Evolutionary conservation across 2,888 invertebrate genomes (phyloP).

Genomic region (Fragum fragum): DNA sequence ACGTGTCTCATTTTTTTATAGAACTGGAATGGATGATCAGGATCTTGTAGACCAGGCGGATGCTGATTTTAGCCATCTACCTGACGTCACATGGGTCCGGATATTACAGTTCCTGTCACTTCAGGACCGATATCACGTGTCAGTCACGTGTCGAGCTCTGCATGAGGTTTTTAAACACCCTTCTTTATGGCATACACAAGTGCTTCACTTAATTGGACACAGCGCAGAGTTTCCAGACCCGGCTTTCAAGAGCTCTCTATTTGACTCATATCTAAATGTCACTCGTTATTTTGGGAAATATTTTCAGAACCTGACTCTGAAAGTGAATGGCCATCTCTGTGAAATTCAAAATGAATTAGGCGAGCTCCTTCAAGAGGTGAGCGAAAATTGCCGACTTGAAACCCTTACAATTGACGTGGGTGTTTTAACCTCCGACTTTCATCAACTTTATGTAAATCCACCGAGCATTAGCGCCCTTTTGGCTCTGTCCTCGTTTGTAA

Average conservation of each 20-base stretch:
- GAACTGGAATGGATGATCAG: too few species aligned
- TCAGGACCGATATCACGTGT: slow-evolving; percentile 69
- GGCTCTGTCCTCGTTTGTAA: slow-evolving; percentile 71
- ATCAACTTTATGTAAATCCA: slow-evolving; percentile 52
- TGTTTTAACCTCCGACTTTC: slow-evolving; percentile 64
- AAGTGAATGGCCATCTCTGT: slow-evolving; percentile 70
- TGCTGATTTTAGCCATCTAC: slow-evolving; percentile 76
- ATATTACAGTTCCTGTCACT: slow-evolving; percentile 74
- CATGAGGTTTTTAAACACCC: slow-evolving; percentile 79
- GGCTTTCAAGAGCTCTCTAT: slow-evolving; percentile 38
- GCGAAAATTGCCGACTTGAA: slow-evolving; percentile 76
- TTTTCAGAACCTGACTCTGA: slow-evolving; percentile 77
- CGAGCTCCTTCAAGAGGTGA: slow-evolving; percentile 69
- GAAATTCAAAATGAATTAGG: slow-evolving; percentile 66
- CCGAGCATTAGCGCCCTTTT: slow-evolving; percentile 67
- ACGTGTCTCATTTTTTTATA: too few species aligned
- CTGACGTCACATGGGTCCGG: slow-evolving; percentile 78
- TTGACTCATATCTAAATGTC: slow-evolving; percentile 50
- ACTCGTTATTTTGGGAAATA: slow-evolving; percentile 76
- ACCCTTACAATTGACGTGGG: slow-evolving; percentile 77
- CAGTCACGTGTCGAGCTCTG: slow-evolving; percentile 74
- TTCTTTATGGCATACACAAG: slow-evolving; percentile 77
- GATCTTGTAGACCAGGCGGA: neutral
- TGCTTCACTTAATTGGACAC: slow-evolving; percentile 45
- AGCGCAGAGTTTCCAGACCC: neutral